Evolutionary conservation across 2,888 invertebrate species (phyloP), one percentile per base, ranked within the genome.

Genomic region (Yponomeuta plumbellus): DNA sequence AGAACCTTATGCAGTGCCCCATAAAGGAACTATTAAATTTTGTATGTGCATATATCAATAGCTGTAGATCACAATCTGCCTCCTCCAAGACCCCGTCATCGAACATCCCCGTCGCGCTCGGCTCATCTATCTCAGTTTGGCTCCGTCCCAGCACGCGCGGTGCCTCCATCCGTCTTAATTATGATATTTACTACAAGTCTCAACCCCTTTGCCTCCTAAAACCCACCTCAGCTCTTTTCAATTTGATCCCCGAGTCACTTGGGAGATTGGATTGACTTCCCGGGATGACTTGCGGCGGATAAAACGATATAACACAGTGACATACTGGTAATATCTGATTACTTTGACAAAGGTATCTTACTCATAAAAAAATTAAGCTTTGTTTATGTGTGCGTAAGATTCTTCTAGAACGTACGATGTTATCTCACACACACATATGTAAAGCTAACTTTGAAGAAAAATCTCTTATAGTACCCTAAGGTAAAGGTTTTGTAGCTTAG

Each of bases 41-140:
- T n/a, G n/a, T n/a, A n/a, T n/a, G n/a, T n/a, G n/a, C n/a, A n/a
- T n/a, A 5, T 26, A 5, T 26, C 5, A 26, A 26, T 5, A 26
- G 26, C 26, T 26, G 4, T 26, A 26, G 3, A 26, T 2, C 26
- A 26, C 26, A 26, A 5, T 13, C 10, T 44, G 8, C 17, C 17
- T 52, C 44, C 44, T 52, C 44, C 44, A 17, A 13, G 13, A 17
- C 10, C 17, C 4, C 17, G 17, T 59, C 1, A 4, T 59, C 59
- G 17, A 3, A 59, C 21, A 17, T 59, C 59, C 8, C 3, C 5
- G 59, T 8, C 59, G 11, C 59, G 13, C 59, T 59, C 21, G 13
- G 59, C 11, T 23, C 59, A 59, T 59, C 59, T 59, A 59, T 59
- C 59, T 22, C 22, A 21, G 59, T 21, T 59, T 59, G 59, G 59